Conservation (phyloP, 1,140 invertebrate genomes). For the Temnothorax nylanderi region DNA sequence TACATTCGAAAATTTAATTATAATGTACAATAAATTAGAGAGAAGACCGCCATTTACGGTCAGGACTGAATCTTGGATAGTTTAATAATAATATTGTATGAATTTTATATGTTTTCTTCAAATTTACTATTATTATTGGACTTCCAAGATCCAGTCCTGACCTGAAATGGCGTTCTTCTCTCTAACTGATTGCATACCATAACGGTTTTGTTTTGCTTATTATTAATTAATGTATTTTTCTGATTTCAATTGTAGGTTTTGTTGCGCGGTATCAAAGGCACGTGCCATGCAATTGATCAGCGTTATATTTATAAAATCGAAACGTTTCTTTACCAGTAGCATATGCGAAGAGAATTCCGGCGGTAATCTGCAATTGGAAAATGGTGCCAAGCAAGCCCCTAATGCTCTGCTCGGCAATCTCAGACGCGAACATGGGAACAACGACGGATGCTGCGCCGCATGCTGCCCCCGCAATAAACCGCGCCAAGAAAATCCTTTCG, state of each 20-base stretch:
- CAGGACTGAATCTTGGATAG: no score
- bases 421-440: conserved; percentile 88
- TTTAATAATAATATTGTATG: no score
- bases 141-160: no score
- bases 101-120: no score
- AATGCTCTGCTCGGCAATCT: conserved; percentile 88
- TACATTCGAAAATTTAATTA: neutral
- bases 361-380: conserved; percentile 89
- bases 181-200: no score
- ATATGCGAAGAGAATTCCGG: conserved; percentile 89
- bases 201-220: no score
- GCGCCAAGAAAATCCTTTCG: conserved; percentile 86
- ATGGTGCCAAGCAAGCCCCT: conserved; percentile 89
- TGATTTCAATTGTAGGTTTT: neutral
- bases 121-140: no score
- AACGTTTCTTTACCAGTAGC: conserved; percentile 85
- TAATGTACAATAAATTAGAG: no score
- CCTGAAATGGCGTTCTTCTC: no score
- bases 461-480: conserved; percentile 88
- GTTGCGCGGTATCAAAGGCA: neutral
- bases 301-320: neutral
- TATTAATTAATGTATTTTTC: neutral
- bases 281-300: neutral
- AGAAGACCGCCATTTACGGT: no score
- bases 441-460: conserved; percentile 88